These are phyloP conservation scores for Prionailurus viverrinus DNA, from an alignment of 2,113 vertebrate species.

Conservation along the genomic window DNA sequence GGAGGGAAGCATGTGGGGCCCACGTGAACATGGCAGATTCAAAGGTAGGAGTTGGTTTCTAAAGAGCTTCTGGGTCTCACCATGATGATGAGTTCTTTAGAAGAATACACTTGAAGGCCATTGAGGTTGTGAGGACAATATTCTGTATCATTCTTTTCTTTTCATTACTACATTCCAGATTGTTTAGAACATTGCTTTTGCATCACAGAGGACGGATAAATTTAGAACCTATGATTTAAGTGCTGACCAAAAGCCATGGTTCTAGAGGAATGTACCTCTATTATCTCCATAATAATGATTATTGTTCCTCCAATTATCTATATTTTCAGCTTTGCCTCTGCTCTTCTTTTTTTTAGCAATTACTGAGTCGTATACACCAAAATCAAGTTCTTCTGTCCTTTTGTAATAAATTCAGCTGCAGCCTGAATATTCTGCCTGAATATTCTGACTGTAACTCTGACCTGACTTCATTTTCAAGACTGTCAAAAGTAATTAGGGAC, in stretches of 20 bases:
- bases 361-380: background rate
- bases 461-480: constrained; percentile 73
- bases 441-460: constrained; percentile 62
- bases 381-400: constrained; percentile 51
- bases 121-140: background rate
- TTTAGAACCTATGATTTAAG: constrained; percentile 75
- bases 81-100: background rate
- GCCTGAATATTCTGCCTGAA: constrained; percentile 50
- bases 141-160: constrained; percentile 46
- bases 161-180: constrained; percentile 50
- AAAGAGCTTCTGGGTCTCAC: background rate
- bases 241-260: background rate
- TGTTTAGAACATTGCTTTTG: constrained; percentile 66
- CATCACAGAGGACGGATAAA: constrained; percentile 58
- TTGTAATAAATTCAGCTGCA: constrained; percentile 66
- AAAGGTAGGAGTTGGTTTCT: background rate
- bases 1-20: background rate
- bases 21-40: background rate
- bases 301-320: constrained; percentile 65
- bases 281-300: constrained; percentile 58
- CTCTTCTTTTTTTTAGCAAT: constrained; percentile 5
- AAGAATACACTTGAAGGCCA: constrained; percentile 19
- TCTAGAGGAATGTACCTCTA: constrained; percentile 46
- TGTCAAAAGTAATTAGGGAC: constrained; percentile 75
- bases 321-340: constrained; percentile 57